phyloP scores from a whole-genome alignment of 2,113 vertebrate genomes.

The Psammodynastes pulverulentus region DNA sequence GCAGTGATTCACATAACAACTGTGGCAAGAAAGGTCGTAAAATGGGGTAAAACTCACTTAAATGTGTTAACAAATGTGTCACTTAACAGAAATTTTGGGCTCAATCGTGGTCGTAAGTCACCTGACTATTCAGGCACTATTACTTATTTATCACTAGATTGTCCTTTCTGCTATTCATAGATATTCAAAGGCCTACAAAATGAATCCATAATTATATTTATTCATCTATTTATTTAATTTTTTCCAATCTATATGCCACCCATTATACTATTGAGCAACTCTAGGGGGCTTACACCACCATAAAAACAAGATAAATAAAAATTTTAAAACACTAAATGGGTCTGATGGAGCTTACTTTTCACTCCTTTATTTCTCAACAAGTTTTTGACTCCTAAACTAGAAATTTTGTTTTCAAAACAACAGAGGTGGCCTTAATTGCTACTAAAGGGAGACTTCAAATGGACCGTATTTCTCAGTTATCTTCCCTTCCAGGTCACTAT shows the following conservation, averaged over 20 bases:
- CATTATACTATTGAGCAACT: not conserved
- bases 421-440: not conserved
- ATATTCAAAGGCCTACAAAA: not conserved
- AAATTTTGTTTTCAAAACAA: not conserved
- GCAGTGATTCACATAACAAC: too few species aligned
- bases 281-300: not conserved
- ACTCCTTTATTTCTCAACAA: not conserved
- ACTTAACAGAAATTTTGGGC: too few species aligned
- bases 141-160: not conserved
- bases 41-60: too few species aligned
- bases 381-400: not conserved
- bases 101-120: too few species aligned
- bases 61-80: too few species aligned
- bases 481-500: not conserved
- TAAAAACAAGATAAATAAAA: not conserved
- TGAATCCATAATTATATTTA: not conserved
- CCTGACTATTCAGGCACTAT: not conserved
- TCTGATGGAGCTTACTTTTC: not conserved
- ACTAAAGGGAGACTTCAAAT: not conserved
- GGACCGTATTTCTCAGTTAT: not conserved
- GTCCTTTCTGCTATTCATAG: not conserved
- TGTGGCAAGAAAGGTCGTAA: too few species aligned
- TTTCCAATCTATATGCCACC: not conserved
- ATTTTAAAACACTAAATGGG: not conserved
- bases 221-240: too few species aligned